A percentile compares a stretch with the other conserved stretches of the same genome.
Evolutionary conservation across 2,797 vertebrate genomes (phyloP).

Genomic region (Gobio occitaniae): DNA sequence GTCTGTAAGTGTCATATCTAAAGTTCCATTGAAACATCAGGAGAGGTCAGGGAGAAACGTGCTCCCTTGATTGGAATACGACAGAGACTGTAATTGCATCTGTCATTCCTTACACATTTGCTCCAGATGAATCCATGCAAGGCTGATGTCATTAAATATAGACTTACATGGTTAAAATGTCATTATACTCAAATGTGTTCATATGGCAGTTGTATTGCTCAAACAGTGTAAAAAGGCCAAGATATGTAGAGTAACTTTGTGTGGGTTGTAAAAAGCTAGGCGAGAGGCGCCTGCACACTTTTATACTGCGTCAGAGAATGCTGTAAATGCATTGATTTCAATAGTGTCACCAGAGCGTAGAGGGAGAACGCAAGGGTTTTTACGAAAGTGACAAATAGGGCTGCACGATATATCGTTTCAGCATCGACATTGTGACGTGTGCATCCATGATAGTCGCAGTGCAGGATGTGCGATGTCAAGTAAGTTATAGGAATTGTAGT

Average conservation of each 20-base stretch:
- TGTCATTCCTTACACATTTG: not conserved
- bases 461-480: not conserved
- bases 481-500: not conserved
- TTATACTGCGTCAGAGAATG: not conserved
- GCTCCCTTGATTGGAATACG: not conserved
- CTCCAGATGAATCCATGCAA: not conserved
- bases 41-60: conserved; percentile 17
- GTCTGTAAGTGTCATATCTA: conserved; percentile 35
- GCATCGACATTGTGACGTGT: not conserved
- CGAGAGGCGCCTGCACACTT: conserved; percentile 1
- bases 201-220: conserved; percentile 9
- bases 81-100: conserved; percentile 11
- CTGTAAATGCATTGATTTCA: conserved; percentile 6
- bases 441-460: not conserved
- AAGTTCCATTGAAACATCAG: not conserved
- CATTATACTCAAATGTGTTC: not conserved
- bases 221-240: conserved; percentile 9
- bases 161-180: not conserved
- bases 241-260: not conserved
- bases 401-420: not conserved
- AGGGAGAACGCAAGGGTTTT: not conserved
- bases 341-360: not conserved
- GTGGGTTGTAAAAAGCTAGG: not conserved
- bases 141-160: conserved; percentile 13
- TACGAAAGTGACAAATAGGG: not conserved